Conservation (phyloP, 2,113 vertebrate species). For the Callorhinus ursinus region DNA sequence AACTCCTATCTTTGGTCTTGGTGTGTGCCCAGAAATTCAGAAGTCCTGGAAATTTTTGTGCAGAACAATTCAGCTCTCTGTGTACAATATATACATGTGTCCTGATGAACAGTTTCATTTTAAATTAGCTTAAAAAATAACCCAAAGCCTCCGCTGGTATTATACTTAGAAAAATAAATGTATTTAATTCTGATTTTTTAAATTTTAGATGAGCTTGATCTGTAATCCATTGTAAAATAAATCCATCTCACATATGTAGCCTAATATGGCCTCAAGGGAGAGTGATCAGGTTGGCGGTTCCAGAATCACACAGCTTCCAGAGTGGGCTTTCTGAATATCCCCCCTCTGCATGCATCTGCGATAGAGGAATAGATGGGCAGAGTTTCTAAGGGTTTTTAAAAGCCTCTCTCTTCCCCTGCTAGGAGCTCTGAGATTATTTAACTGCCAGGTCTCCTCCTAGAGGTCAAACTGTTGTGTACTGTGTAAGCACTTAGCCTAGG, state of each 20-base stretch:
- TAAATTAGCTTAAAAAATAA: neutral
- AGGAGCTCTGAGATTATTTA: neutral
- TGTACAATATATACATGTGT: neutral
- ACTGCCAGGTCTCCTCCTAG: neutral
- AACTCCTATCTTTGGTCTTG: neutral
- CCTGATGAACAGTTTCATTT: neutral
- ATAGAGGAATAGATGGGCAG: neutral
- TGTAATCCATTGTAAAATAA: neutral
- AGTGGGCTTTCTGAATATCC: neutral
- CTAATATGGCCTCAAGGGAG: neutral
- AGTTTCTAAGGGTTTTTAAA: neutral
- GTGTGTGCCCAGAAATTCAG: neutral
- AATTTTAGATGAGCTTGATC: neutral
- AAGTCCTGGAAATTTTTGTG: neutral
- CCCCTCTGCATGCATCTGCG: no score
- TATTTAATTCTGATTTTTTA: neutral
- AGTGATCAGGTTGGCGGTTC: neutral
- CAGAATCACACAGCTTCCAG: rapidly evolving
- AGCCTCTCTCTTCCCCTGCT: neutral
- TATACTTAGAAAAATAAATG: neutral
- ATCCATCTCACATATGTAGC: neutral
- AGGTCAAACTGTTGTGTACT: neutral
- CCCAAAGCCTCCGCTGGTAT: neutral
- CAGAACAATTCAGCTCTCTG: neutral
- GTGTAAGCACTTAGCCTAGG: rapidly evolving